Percentiles rank a stretch among this genome's conserved stretches.
Conservation (phyloP, 30 jellyfish, hydroid and myxozoan genomes). For the Chironex yamaguchii region DNA sequence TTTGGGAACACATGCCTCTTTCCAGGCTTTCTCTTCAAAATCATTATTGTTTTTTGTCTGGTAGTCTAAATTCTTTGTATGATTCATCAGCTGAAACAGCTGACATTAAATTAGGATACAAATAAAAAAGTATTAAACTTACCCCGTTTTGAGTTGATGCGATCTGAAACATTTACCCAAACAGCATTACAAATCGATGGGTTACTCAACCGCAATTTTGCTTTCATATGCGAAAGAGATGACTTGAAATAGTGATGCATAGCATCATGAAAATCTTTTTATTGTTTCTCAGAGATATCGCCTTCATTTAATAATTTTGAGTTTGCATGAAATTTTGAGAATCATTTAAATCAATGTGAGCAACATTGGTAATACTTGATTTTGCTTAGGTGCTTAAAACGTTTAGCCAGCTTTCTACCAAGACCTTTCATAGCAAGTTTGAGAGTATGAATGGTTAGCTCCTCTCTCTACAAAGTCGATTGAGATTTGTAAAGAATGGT, state of each 20-base stretch:
- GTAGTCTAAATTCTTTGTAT: conserved; percentile 67
- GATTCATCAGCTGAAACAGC: conserved; percentile 33
- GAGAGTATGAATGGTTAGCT: conserved; percentile 45
- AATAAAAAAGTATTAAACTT: conserved; percentile 58
- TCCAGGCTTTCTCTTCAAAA: conserved; percentile 41
- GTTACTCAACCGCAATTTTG: conserved; percentile 39
- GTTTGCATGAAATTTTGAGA: conserved; percentile 8
- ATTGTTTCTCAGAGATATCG: conserved; percentile 47
- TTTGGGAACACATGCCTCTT: conserved; percentile 42
- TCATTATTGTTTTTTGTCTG: conserved; percentile 48
- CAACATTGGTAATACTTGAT: neutral
- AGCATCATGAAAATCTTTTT: conserved; percentile 19
- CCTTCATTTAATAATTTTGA: conserved; percentile 42
- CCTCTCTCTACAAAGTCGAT: conserved; percentile 57
- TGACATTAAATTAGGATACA: conserved; percentile 20
- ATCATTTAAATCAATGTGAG: conserved; percentile 28
- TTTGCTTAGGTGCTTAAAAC: conserved; percentile 30
- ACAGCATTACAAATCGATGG: conserved; percentile 35
- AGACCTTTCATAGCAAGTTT: conserved; percentile 45
- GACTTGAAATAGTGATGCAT: conserved; percentile 27
- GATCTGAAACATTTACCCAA: conserved; percentile 54
- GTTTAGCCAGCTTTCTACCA: conserved; percentile 51
- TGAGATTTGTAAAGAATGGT: conserved; percentile 61
- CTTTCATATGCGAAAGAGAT: conserved; percentile 9
- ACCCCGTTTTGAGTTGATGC: conserved; percentile 38